phyloP scores from a whole-genome alignment of 2,888 invertebrate genomes.

The Endomychus coccineus region DNA sequence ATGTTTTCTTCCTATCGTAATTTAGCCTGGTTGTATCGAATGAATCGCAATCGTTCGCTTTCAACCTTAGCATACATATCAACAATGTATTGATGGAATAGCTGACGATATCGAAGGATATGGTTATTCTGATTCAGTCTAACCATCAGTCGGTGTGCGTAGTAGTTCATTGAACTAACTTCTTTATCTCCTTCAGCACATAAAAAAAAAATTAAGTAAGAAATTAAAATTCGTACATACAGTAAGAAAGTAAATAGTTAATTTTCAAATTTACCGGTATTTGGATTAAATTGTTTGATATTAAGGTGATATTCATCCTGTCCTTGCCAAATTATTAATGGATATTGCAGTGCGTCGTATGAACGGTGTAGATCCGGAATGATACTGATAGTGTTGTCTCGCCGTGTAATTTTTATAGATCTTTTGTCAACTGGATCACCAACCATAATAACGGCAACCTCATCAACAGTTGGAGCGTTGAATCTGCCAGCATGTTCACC shows the following conservation, averaged over 20 bases:
- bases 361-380: slow-evolving; percentile 4
- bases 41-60: slow-evolving; percentile 30
- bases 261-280: background rate
- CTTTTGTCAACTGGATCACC: slow-evolving; percentile 18
- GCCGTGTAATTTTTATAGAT: slow-evolving; percentile 1
- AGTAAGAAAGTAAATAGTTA: background rate
- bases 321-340: background rate
- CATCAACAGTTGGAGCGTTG: slow-evolving; percentile 32
- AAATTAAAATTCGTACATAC: no score
- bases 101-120: slow-evolving; percentile 23
- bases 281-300: background rate
- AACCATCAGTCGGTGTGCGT: slow-evolving; percentile 26
- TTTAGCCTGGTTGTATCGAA: slow-evolving; percentile 26
- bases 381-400: slow-evolving; percentile 2
- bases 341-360: slow-evolving; percentile 3
- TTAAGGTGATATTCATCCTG: background rate
- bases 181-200: slow-evolving; percentile 21
- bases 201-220: no score
- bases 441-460: slow-evolving; percentile 30
- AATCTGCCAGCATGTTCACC: slow-evolving; percentile 34
- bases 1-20: slow-evolving; percentile 28
- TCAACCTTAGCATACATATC: slow-evolving; percentile 37
- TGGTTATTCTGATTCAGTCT: slow-evolving; percentile 24
- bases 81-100: slow-evolving; percentile 31
- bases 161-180: slow-evolving; percentile 22